phyloP scores from a whole-genome alignment of 2,113 vertebrate species.

The Trematomus loennbergii region DNA sequence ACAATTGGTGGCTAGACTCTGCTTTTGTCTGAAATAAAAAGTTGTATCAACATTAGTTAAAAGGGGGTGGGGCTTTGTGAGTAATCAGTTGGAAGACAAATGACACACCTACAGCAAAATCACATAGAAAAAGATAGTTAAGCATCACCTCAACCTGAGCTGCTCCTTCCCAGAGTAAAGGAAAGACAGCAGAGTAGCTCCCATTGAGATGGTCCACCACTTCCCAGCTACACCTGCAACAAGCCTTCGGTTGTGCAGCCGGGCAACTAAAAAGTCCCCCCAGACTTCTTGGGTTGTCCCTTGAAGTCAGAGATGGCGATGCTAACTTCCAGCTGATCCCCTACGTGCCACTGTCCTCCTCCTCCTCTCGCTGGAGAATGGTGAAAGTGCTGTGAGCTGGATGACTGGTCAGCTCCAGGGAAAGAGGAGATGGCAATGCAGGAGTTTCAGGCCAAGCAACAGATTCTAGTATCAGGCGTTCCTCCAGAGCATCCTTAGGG shows the following conservation, averaged over 20 bases:
- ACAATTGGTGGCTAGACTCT: too few species aligned
- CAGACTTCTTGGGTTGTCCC: constrained; percentile 83
- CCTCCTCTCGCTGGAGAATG: constrained; percentile 76
- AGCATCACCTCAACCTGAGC: constrained; percentile 85
- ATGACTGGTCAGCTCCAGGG: constrained; percentile 85
- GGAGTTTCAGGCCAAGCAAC: constrained; percentile 84
- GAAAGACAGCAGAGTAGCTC: constrained; percentile 81
- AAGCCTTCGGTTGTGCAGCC: too few species aligned
- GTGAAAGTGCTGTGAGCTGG: constrained; percentile 87
- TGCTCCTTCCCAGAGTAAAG: constrained; percentile 90
- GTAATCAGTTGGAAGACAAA: background rate
- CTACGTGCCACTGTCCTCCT: constrained; percentile 82
- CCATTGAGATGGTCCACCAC: too few species aligned
- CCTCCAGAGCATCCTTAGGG: constrained; percentile 82
- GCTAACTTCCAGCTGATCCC: constrained; percentile 87
- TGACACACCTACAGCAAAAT: too few species aligned
- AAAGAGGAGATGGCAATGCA: constrained; percentile 31
- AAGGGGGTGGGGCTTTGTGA: too few species aligned
- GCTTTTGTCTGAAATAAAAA: too few species aligned
- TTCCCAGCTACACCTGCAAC: too few species aligned
- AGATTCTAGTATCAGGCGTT: too few species aligned
- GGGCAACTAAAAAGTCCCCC: too few species aligned
- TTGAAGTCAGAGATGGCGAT: constrained; percentile 88
- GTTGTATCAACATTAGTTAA: too few species aligned
- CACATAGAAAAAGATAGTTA: background rate